phyloP scores from a whole-genome alignment of 53 echinoderm and acorn worm species.

The Antedon mediterranea region DNA sequence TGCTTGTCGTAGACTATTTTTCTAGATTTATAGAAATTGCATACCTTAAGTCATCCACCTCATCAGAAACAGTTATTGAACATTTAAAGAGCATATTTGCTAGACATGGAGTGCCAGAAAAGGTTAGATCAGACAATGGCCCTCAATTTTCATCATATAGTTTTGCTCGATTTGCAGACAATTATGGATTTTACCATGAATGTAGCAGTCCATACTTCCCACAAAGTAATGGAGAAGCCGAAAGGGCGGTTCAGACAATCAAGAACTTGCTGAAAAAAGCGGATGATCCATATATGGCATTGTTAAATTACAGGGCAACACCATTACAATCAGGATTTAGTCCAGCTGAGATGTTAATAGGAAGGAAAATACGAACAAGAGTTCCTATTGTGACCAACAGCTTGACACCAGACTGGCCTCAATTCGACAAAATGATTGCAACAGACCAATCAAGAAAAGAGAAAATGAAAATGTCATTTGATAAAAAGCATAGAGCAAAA shows the following conservation, averaged over 20 bases:
- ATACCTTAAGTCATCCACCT: neutral
- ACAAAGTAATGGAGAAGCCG: neutral
- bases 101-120: neutral
- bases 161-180: neutral
- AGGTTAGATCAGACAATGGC: neutral
- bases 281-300: too few relatives aligned
- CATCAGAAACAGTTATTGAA: neutral
- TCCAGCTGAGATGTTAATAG: constrained; percentile 23
- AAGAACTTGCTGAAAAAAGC: too few relatives aligned
- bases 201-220: neutral
- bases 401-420: neutral
- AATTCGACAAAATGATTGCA: neutral
- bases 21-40: neutral
- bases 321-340: constrained; percentile 1
- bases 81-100: neutral
- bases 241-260: neutral
- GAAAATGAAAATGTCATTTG: constrained; percentile 7
- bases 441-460: neutral
- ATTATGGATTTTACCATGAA: neutral
- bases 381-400: constrained; percentile 3
- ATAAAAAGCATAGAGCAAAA: constrained; percentile 19
- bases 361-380: constrained; percentile 10
- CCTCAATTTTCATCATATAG: neutral
- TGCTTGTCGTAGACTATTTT: neutral
- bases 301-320: too few relatives aligned